These are phyloP conservation scores for Machimus atricapillus DNA, from an alignment of 2,888 invertebrate genomes.

Conservation along the genomic window DNA sequence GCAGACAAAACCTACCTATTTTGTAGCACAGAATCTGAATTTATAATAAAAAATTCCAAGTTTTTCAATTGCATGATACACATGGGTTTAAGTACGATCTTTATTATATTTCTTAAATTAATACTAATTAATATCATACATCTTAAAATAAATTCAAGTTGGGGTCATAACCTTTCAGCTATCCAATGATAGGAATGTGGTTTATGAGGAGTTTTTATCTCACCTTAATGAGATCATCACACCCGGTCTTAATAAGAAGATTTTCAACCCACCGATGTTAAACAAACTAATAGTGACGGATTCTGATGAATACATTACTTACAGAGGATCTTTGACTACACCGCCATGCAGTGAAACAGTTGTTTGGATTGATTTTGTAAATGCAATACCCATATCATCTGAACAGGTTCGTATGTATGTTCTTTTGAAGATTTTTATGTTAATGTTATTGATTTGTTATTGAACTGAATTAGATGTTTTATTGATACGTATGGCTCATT, in stretches of 20 bases:
- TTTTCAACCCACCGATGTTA: constrained; percentile 66
- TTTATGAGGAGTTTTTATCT: constrained; percentile 68
- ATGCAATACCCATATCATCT: constrained; percentile 73
- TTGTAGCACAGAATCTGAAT: no score
- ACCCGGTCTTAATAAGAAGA: constrained; percentile 64
- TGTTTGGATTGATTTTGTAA: constrained; percentile 83
- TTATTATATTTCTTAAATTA: no score
- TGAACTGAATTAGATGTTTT: no score
- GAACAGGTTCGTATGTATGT: constrained; percentile 66
- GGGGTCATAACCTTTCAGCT: constrained; percentile 43
- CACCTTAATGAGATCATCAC: constrained; percentile 66
- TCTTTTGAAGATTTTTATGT: not conserved
- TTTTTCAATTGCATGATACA: no score
- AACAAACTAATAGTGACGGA: constrained; percentile 66
- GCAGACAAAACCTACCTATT: no score
- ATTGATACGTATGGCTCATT: no score
- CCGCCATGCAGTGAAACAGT: constrained; percentile 87
- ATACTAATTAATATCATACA: no score
- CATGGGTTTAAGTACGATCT: no score
- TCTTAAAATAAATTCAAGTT: no score
- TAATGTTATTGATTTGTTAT: no score
- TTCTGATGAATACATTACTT: constrained; percentile 77
- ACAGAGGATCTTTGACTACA: constrained; percentile 84
- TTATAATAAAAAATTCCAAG: no score
- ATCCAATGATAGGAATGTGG: constrained; percentile 57